Conservation (phyloP, 2,888 invertebrate genomes). For the Salticus scenicus region DNA sequence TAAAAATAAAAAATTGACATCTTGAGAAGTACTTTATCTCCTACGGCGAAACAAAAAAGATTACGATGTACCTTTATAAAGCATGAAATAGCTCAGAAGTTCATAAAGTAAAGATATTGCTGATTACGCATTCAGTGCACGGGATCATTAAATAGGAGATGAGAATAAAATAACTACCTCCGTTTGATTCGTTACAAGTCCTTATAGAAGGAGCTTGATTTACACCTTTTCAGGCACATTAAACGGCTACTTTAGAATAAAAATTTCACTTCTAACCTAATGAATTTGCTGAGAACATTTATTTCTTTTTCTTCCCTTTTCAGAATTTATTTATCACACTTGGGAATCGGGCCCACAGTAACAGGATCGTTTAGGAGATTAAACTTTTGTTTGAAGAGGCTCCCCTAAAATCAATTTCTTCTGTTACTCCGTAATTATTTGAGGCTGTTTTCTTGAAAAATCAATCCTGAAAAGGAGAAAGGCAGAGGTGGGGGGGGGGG, state of each 20-base stretch:
- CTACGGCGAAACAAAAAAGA: too few species aligned
- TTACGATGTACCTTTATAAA: too few species aligned
- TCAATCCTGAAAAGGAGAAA: too few species aligned
- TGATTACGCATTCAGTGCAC: not conserved
- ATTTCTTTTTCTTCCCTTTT: not conserved
- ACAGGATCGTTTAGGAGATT: not conserved
- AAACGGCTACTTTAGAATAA: not conserved
- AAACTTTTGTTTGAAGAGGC: slow-evolving; percentile 6
- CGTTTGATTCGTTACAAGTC: not conserved
- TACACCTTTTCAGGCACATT: not conserved
- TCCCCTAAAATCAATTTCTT: not conserved
- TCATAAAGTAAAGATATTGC: too few species aligned
- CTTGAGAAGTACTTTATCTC: too few species aligned
- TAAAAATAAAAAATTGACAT: too few species aligned
- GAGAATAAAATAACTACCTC: not conserved
- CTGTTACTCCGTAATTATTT: not conserved
- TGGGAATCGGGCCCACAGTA: not conserved
- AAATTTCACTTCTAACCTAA: not conserved
- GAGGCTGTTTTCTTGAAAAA: not conserved
- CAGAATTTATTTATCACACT: not conserved
- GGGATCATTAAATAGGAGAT: not conserved
- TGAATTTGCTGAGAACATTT: not conserved
- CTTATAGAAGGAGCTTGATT: not conserved
- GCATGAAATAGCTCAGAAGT: too few species aligned
- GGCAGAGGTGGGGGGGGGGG: too few species aligned